Conservation (phyloP, 1,140 invertebrate species). For the Procambarus virginalis region DNA sequence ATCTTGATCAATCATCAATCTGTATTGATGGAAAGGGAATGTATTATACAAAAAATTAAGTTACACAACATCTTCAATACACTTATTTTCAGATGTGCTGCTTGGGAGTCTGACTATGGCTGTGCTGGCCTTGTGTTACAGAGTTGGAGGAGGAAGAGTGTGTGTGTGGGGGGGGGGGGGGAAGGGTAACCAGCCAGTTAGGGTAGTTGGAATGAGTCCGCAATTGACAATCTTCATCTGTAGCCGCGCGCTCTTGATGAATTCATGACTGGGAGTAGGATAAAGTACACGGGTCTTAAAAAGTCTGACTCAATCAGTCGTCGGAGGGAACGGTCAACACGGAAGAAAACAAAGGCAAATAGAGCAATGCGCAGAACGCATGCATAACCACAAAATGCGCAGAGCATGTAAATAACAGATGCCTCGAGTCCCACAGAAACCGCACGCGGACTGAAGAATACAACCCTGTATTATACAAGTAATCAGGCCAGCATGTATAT, state of each 20-base stretch:
- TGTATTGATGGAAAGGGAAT: no score
- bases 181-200: not conserved
- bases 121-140: no score
- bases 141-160: no score
- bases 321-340: constrained; percentile 29
- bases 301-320: not conserved
- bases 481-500: constrained; percentile 1
- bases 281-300: not conserved
- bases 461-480: constrained; percentile 3
- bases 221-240: not conserved
- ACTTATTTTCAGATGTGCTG: no score
- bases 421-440: not conserved
- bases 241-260: not conserved
- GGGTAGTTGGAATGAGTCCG: not conserved
- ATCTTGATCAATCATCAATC: no score
- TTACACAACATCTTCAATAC: no score
- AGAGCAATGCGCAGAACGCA: constrained; percentile 8
- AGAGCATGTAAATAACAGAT: constrained; percentile 22
- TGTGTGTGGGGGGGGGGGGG: no score
- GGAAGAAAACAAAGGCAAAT: constrained; percentile 26
- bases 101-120: no score
- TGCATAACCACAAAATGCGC: constrained; percentile 27
- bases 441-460: not conserved
- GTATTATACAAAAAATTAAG: no score
- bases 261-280: not conserved